A percentile compares a stretch with the other conserved stretches of the same genome.
These are phyloP conservation scores for Acromyrmex charruanus DNA, from an alignment of 1,140 invertebrate species.

Conservation along the genomic window DNA sequence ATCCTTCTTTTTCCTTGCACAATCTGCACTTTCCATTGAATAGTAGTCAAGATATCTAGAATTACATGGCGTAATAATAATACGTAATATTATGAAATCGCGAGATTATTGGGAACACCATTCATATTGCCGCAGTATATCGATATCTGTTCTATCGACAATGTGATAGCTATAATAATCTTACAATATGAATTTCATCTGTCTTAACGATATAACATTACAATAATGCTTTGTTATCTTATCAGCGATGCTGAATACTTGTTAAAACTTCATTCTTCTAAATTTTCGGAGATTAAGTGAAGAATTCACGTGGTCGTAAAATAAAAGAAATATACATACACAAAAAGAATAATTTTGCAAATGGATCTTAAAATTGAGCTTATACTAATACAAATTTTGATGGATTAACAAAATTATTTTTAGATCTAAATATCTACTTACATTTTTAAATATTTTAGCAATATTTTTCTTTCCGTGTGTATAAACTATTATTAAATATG, in stretches of 20 bases:
- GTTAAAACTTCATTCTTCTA: background rate
- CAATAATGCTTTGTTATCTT: slow-evolving; percentile 46
- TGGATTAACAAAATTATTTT: too few relatives aligned
- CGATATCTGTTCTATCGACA: slow-evolving; percentile 46
- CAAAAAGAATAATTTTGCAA: too few relatives aligned
- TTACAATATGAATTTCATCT: slow-evolving; percentile 37
- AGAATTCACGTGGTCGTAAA: background rate
- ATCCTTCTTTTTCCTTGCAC: slow-evolving; percentile 16
- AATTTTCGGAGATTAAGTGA: background rate
- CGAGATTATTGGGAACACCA: slow-evolving; percentile 26
- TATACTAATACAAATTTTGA: too few relatives aligned
- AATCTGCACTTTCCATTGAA: slow-evolving; percentile 9
- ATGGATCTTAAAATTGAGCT: too few relatives aligned
- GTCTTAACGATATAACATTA: slow-evolving; percentile 23
- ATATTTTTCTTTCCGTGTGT: too few relatives aligned
- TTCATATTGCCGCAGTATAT: background rate
- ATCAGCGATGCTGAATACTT: slow-evolving; percentile 24
- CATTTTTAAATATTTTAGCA: too few relatives aligned
- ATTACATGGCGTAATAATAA: slow-evolving; percentile 39
- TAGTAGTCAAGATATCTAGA: background rate
- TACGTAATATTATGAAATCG: slow-evolving; percentile 28
- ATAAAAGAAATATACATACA: background rate
- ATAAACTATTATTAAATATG: slow-evolving; percentile 1
- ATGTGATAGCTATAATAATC: background rate
- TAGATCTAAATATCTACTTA: too few relatives aligned